Base-by-base conservation (phyloP, 2,113 vertebrate species). In the Theristicus caerulescens region DNA sequence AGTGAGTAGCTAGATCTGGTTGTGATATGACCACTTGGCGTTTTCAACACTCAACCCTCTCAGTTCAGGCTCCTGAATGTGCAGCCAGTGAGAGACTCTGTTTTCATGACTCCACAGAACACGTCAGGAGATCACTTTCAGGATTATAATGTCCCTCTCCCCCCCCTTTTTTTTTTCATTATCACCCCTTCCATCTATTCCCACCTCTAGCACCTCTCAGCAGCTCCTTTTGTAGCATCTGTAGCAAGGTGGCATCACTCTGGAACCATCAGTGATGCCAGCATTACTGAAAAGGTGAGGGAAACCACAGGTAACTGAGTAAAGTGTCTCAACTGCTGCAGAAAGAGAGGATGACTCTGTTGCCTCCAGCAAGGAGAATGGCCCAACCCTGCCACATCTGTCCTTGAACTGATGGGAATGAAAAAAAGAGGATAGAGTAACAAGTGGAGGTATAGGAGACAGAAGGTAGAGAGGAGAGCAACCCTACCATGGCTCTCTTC, bases 381-480 rank as follows among this genome's bases (percentile, higher is more conserved):
- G 34, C 40, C 62, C 47, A 44, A 27, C 32, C 17, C 21, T 51
- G 46, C 42, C 36, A 32, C 2, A 9, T 11, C 20, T 24, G 14
- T 67, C 54, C 26, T 69, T 14, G 38, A 70, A 32, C 9, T 3
- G 16, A 44, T 13, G 32, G 31, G 36, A 29, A 26, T 6, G n/a
- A 16, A 36, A 61, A 58, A 15, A 21, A 22, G 20, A 59, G 8
- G n/a, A 19, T 0, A 16, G 61, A 40, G 9, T 42, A 25, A 44
- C 0, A 4, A 36, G 64, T 1, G 0, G 12, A 42, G 31, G 25
- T 10, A 13, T 5, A 18, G 44, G 83, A 31, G 20, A 46, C 16
- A 26, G 57, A 46, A 38, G 34, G 32, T 1, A 11, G 55, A 25
- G 16, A n/a, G 32, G 29, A 54, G 46, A 70, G 21, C 32, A 25